phyloP scores from a whole-genome alignment of 2,113 vertebrate genomes.

The Vulpes vulpes region DNA sequence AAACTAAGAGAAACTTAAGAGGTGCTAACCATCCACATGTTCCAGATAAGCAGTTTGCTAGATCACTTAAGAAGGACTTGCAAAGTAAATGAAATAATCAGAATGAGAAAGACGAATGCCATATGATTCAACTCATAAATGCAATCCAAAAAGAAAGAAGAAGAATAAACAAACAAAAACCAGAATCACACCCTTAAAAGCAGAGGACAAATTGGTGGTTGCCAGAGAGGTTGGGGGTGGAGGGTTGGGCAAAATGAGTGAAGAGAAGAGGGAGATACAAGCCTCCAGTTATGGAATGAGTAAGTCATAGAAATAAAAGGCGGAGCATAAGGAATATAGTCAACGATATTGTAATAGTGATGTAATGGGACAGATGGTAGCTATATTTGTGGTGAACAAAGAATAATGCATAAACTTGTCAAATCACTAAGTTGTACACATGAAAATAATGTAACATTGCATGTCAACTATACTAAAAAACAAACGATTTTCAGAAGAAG shows the following conservation, averaged over 20 bases:
- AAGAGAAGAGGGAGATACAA: neutral
- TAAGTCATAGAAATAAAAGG: neutral
- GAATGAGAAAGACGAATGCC: neutral
- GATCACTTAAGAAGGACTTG: neutral
- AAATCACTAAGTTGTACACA: neutral
- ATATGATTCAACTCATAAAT: neutral
- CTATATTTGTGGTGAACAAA: neutral
- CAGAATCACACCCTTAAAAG: neutral
- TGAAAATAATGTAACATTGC: neutral
- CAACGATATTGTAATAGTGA: neutral
- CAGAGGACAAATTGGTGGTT: neutral
- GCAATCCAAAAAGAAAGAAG: neutral
- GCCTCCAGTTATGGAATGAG: neutral
- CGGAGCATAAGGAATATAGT: neutral
- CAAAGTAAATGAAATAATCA: neutral
- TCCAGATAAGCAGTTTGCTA: neutral
- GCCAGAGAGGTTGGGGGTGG: neutral
- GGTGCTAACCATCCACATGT: accelerated
- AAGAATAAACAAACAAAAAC: neutral
- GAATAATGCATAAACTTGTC: neutral
- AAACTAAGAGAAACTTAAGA: neutral
- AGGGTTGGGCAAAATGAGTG: neutral
- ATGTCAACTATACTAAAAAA: neutral
- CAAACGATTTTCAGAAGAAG: neutral
- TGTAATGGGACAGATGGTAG: neutral